A percentile compares a stretch with the other conserved stretches of the same genome.
Conservation (phyloP, 2,797 vertebrate species). For the Sus cebifrons region DNA sequence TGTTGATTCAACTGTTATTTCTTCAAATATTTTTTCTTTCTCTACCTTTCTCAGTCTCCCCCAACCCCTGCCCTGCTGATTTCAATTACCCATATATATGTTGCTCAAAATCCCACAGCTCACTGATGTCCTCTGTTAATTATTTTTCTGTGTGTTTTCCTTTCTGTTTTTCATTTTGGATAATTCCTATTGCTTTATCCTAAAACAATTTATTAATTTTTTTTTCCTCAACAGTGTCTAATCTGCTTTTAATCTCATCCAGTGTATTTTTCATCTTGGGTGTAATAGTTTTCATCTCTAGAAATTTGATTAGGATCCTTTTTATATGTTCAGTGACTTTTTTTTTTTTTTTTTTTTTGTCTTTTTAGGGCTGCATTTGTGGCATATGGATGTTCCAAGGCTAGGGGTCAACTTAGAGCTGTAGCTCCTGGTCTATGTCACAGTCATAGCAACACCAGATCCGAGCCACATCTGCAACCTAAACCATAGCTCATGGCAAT, state of each 20-base stretch:
- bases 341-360: background rate
- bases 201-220: background rate
- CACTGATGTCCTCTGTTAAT: background rate
- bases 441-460: too few relatives aligned
- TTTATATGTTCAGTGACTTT: background rate
- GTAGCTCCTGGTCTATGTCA: too few relatives aligned
- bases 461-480: too few relatives aligned
- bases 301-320: background rate
- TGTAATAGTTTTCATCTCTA: background rate
- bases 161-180: background rate
- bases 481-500: too few relatives aligned
- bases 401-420: too few relatives aligned
- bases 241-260: background rate
- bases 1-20: background rate
- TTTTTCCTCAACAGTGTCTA: conserved; percentile 6
- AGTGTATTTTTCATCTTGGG: background rate
- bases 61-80: background rate
- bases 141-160: background rate
- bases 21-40: background rate
- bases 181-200: background rate
- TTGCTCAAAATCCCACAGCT: background rate
- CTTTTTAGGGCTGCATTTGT: too few relatives aligned
- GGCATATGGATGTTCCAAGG: too few relatives aligned
- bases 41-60: background rate
- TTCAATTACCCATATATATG: background rate